Base-by-base conservation (phyloP, 1,140 invertebrate species). In the Mya arenaria region DNA sequence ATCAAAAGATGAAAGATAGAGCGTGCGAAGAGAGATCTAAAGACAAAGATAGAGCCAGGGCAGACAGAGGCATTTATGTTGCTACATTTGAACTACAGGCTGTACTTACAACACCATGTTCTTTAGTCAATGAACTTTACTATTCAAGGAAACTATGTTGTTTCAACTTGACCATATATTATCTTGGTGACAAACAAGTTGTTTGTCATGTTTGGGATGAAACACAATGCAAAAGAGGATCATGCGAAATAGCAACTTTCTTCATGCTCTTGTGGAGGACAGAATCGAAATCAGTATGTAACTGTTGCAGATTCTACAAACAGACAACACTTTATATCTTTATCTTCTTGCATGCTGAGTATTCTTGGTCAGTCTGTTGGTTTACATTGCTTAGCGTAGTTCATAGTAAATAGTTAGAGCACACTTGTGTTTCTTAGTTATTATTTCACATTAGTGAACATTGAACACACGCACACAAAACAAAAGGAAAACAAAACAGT, bases 251-350 rank as follows among this genome's bases (percentile, higher is more conserved):
- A 68, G 82, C 36, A 19, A 85, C 84, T 32, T 79, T 73, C 69
- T 52, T 83, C 19, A 23, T 72, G 37, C 52, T 63, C 74, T 30
- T 83, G 84, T 60, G 82, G 84, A 60, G 68, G 84, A 44, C 84
- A 85, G 34, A 85, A 85, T 55, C 30, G 84, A 58, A 85, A 85
- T 58, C 52, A 82, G 56, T 77, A 60, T 62, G 66, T 85, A 41
- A 10, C 41, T 48, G 41, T 19, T n/a, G n/a, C n/a, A n/a, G n/a
- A n/a, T n/a, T n/a, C n/a, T n/a, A n/a, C n/a, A n/a, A n/a, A n/a
- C n/a, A n/a, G n/a, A n/a, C n/a, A n/a, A n/a, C n/a, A n/a, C n/a
- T n/a, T n/a, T n/a, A n/a, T n/a, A n/a, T n/a, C n/a, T n/a, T n/a
- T n/a, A n/a, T n/a, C n/a, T n/a, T n/a, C n/a, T n/a, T n/a, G n/a